Percentiles rank a stretch among this genome's conserved stretches.
Conservation (phyloP, 37 sponge, comb jelly and placozoan species). For the Lycopodina hypogea region DNA sequence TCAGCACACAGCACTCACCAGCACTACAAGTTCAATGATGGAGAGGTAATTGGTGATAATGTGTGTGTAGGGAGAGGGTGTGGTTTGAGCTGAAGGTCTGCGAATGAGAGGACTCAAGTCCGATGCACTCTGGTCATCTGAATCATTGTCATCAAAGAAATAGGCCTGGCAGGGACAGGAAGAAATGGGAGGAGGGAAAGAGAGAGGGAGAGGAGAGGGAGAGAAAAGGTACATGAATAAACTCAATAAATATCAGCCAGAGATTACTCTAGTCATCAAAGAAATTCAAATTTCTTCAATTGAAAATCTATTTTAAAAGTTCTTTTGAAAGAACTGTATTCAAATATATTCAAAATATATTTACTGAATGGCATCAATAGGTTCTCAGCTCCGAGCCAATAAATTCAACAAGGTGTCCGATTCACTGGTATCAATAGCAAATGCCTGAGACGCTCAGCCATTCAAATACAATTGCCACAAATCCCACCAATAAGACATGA, state of each 20-base stretch:
- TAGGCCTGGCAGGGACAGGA: conserved; percentile 42
- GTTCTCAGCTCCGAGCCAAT: too few relatives aligned
- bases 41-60: conserved; percentile 63
- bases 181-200: neutral
- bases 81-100: conserved; percentile 9
- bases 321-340: too few relatives aligned
- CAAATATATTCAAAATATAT: too few relatives aligned
- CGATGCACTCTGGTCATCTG: conserved; percentile 31
- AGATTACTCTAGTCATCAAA: too few relatives aligned
- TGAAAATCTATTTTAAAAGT: too few relatives aligned
- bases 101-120: conserved; percentile 47
- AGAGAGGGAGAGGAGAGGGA: neutral
- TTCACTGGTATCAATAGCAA: too few relatives aligned
- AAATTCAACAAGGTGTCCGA: too few relatives aligned
- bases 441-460: too few relatives aligned
- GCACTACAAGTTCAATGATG: conserved; percentile 23
- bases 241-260: neutral
- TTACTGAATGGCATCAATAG: neutral
- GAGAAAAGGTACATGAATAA: neutral
- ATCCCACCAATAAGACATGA: too few relatives aligned
- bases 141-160: conserved; percentile 65
- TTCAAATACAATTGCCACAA: too few relatives aligned
- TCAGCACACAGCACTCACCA: conserved; percentile 55
- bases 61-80: conserved; percentile 24
- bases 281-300: too few relatives aligned